Evolutionary conservation across 2,113 vertebrate species (phyloP), one percentile per base, ranked within the genome.

Genomic region (Puntigrus tetrazona): DNA sequence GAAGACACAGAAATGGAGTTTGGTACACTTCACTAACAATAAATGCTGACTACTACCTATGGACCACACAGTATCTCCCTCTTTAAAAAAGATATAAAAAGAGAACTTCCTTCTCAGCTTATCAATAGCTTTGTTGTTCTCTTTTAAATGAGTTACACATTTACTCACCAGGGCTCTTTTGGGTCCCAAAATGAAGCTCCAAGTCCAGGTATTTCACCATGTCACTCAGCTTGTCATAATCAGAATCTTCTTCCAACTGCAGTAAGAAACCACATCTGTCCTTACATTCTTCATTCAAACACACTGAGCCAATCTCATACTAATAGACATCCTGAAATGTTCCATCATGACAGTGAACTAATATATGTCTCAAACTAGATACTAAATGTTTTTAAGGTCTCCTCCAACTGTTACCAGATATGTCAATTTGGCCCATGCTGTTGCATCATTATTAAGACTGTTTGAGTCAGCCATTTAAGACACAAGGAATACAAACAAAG

Each of bases 121-220:
- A 18, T 36, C 31, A 22, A 8, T 16, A 67, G 65, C 31, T 20
- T 69, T 20, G 36, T 69, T 69, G 18, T 69, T 34, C 34, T 7
- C 31, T 10, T 36, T 7, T 16, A 69, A 69, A 69, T 38, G 0
- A 69, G 29, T 65, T 31, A 69, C 36, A 36, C 18, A 22, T 69
- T 2, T 86, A 96, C 97, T 96, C 91, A 99, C 97, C 93, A 0
- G 95, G 85, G 84, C 91, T 94, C 81, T 98, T 99, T 92, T 98
- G 97, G 5, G 97, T 99, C 57, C 98, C 98, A 0, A 99, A 99
- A 92, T 99, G 98, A 91, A 99, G 94, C 90, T 99, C 98, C 92
- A 99, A 92, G 88, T 99, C 97, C 0, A 99, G 95, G 92, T 99
- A 99, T 82, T 99, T 99, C 90, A 99, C 98, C 98, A 99, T 99